Evolutionary conservation across 2,797 vertebrate genomes (phyloP).

Genomic region (Anolis apletophallus): DNA sequence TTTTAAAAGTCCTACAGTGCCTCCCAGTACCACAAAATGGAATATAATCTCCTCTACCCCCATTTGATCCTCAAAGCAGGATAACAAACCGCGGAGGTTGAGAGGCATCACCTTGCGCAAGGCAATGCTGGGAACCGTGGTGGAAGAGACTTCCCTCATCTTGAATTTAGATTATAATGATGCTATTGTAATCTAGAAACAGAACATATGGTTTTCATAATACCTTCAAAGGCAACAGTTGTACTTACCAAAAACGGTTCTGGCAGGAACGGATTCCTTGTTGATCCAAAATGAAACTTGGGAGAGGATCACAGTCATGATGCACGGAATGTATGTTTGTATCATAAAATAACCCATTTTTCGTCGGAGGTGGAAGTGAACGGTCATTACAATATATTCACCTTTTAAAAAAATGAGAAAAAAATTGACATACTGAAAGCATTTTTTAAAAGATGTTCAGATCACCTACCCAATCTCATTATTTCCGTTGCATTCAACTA

Average conservation of each 20-base stretch:
- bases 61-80: not conserved
- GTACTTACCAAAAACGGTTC: constrained; percentile 95
- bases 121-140: too few relatives aligned
- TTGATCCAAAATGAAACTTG: constrained; percentile 99
- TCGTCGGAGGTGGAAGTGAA: constrained; percentile 94
- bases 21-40: not conserved
- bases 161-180: not conserved
- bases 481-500: not conserved
- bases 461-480: not conserved
- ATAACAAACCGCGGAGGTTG: not conserved
- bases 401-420: constrained; percentile 76
- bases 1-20: not conserved
- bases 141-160: not conserved
- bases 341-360: constrained; percentile 99
- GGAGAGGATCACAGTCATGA: constrained; percentile 99
- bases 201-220: not conserved
- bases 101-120: not conserved
- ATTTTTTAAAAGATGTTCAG: constrained; percentile 10
- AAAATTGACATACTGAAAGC: constrained; percentile 16
- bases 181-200: constrained; percentile 15
- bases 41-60: not conserved
- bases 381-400: constrained; percentile 99
- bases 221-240: constrained; percentile 37
- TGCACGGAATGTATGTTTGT: constrained; percentile 99
- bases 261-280: constrained; percentile 97